Percentiles rank a stretch among this genome's conserved stretches.
These are phyloP conservation scores for Phaedon cochleariae DNA, from an alignment of 2,888 invertebrate genomes.

Conservation along the genomic window DNA sequence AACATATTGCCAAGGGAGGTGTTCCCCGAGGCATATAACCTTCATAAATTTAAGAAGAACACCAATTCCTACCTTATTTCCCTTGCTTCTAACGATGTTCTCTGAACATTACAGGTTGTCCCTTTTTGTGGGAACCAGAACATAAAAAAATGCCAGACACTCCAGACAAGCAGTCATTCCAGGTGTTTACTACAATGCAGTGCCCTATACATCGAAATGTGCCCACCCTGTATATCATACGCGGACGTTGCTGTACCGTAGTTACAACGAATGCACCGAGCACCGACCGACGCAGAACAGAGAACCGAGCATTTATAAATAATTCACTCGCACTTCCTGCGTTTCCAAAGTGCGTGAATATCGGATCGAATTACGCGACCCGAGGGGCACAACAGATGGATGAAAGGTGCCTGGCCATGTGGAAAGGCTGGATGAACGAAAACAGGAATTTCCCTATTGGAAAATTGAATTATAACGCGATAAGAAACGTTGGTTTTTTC, in stretches of 20 bases:
- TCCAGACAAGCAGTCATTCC: too few relatives aligned
- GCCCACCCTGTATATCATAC: not conserved
- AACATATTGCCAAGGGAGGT: too few relatives aligned
- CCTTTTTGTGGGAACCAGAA: too few relatives aligned
- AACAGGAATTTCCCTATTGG: not conserved
- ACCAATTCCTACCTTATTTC: too few relatives aligned
- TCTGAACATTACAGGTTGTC: too few relatives aligned
- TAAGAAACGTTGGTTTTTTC: not conserved
- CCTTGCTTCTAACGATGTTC: too few relatives aligned
- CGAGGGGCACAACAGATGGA: not conserved
- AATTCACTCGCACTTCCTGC: constrained; percentile 51
- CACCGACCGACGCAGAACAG: constrained; percentile 7
- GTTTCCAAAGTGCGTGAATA: constrained; percentile 51
- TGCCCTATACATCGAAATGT: not conserved
- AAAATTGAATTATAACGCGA: not conserved
- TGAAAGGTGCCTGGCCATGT: not conserved
- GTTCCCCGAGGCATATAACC: too few relatives aligned
- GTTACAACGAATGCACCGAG: not conserved
- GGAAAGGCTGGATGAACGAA: not conserved
- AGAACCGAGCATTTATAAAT: constrained; percentile 42
- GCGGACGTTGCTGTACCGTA: too few relatives aligned
- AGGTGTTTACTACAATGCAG: too few relatives aligned
- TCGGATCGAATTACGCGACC: constrained; percentile 46
- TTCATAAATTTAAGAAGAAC: too few relatives aligned
- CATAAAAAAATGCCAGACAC: too few relatives aligned